Evolutionary conservation across 2,113 vertebrate species (phyloP), one percentile per base, ranked within the genome.

Genomic region (Recurvirostra avosetta): DNA sequence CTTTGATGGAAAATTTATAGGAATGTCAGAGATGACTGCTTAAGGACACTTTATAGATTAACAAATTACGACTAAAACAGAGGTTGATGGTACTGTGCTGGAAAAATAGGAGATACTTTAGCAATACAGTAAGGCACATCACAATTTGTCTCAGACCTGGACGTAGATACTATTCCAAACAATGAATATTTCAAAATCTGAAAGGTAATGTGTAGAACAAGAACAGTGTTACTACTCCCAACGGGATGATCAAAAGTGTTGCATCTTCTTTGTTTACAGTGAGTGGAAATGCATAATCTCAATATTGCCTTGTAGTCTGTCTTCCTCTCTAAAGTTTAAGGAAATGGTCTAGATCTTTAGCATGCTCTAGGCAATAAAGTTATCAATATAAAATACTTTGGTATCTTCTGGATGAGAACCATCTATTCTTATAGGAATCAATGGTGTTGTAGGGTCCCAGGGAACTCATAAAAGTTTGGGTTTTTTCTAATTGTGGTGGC

Each of bases 11-110:
- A 88, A 95, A 95, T 80, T 79, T 92, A 88, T 90, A 80, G 79
- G 86, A 78, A 91, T 78, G 77, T 94, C 94, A 92, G 73, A 86
- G 73, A 78, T 92, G 88, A 94, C 61, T 61, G 86, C 92, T 92
- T 94, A 95, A 92, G 49, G 68, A 72, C 65, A 84, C 90, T 94
- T 94, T 78, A 43, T 47, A 86, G 88, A 93, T 96, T 90, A 96
- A 75, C 30, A 61, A 77, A 88, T 84, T 79, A 95, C 41, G 65
- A 86, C 88, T 91, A 77, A 93, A 92, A 61, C 61, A 96, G 72
- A 89, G 73, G 65, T 62, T 88, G 75, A 70, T 62, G 15, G 26
- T 62, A 61, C n/a, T 41, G 29, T 81, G 47, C 49, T 85, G 62
- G 58, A 85, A 94, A 97, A 95, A 84, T 25, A 92, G 72, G 55